A percentile compares a stretch with the other conserved stretches of the same genome.
Conservation (phyloP, 2,888 invertebrate species). For the Trachelus iudaicus region DNA sequence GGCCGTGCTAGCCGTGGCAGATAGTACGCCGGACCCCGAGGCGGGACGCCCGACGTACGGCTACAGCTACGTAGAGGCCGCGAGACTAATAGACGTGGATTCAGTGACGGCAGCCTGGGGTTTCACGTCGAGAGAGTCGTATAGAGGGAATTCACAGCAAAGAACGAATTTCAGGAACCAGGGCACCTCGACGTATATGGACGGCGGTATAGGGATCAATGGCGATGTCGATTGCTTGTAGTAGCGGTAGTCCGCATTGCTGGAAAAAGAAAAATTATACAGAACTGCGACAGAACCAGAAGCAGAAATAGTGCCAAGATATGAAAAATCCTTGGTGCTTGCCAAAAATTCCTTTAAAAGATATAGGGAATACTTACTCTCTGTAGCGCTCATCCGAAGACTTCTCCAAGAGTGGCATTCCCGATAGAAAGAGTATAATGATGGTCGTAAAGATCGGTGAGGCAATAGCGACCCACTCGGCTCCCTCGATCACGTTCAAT, state of each 20-base stretch:
- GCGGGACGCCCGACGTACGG: conserved; percentile 64
- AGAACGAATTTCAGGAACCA: conserved; percentile 82
- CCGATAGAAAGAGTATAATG: conserved; percentile 90
- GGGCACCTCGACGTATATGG: conserved; percentile 89
- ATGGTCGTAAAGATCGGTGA: conserved; percentile 89
- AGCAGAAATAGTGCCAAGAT: not conserved
- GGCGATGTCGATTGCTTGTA: conserved; percentile 92
- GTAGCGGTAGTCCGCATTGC: conserved; percentile 85
- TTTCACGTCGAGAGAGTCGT: conserved; percentile 80
- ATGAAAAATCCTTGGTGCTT: not conserved
- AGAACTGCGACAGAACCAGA: not conserved
- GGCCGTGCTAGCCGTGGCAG: conserved; percentile 44
- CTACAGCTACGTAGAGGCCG: conserved; percentile 79
- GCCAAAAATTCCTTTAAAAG: not conserved
- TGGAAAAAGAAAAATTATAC: conserved; percentile 49
- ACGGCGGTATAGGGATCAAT: conserved; percentile 87
- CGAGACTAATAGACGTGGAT: conserved; percentile 78
- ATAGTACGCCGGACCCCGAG: conserved; percentile 49
- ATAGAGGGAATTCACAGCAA: conserved; percentile 91
- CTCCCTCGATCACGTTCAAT: conserved; percentile 84
- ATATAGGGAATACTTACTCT: conserved; percentile 72
- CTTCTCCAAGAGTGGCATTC: conserved; percentile 88
- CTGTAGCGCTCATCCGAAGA: conserved; percentile 89
- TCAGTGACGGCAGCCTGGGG: conserved; percentile 75
- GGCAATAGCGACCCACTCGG: conserved; percentile 87